Evolutionary conservation across 2,797 vertebrate genomes (phyloP).

Genomic region (Rhynchonycteris naso): DNA sequence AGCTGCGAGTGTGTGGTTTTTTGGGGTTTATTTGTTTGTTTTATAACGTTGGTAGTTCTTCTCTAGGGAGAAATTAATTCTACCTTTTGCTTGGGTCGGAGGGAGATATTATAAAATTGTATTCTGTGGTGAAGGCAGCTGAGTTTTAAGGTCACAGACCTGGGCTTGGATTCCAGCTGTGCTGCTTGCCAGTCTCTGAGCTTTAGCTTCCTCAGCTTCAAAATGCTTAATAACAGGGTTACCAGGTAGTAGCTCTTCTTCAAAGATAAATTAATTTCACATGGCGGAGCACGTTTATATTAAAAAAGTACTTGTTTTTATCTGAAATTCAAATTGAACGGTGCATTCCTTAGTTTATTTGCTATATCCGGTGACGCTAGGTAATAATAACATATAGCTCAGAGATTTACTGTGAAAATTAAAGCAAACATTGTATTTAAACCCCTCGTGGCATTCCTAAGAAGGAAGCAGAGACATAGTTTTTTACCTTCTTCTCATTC

Average conservation of each 20-base stretch:
- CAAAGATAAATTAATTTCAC: constrained; percentile 1
- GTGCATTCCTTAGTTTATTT: neutral
- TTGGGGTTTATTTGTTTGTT: neutral
- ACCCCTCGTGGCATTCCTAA: neutral
- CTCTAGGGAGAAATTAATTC: neutral
- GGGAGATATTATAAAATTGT: neutral
- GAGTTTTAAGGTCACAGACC: neutral
- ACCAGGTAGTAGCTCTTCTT: neutral
- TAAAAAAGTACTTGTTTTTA: constrained; percentile 35
- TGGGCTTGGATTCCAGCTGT: neutral
- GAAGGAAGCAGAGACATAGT: neutral
- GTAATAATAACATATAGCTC: neutral
- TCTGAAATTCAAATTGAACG: constrained; percentile 23
- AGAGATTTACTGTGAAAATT: neutral
- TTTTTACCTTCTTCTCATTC: neutral
- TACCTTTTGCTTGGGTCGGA: neutral
- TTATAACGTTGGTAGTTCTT: neutral
- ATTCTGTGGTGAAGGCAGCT: neutral
- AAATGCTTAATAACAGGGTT: neutral
- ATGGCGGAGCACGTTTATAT: neutral
- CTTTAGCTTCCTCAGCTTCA: neutral
- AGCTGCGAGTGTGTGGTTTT: neutral
- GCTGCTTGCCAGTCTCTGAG: neutral
- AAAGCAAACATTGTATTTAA: neutral
- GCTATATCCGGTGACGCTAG: neutral